Percentiles rank a stretch among this genome's conserved stretches.
Conservation (phyloP, 2,888 invertebrate genomes). For the Nesidiocoris tenuis region DNA sequence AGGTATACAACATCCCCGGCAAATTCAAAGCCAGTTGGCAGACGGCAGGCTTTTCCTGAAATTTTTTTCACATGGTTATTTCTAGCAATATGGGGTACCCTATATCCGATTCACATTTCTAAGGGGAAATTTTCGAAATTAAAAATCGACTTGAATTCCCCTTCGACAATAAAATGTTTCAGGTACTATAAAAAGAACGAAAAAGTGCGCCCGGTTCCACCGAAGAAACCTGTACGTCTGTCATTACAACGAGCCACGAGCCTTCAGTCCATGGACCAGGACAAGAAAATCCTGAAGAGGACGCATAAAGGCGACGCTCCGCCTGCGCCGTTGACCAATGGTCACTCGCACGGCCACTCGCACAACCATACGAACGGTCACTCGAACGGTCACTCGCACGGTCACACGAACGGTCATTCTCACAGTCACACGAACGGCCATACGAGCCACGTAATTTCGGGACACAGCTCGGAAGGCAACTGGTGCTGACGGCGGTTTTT, state of each 20-base stretch:
- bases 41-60: too few species aligned
- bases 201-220: conserved; percentile 72
- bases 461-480: conserved; percentile 41
- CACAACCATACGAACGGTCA: conserved; percentile 20
- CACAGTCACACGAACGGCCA: conserved; percentile 12
- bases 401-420: conserved; percentile 11
- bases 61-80: too few species aligned
- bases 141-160: too few species aligned
- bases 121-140: too few species aligned
- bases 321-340: conserved; percentile 44
- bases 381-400: conserved; percentile 13
- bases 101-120: too few species aligned
- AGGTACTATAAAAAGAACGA: conserved; percentile 48
- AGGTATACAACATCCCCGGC: too few species aligned
- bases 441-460: too few species aligned
- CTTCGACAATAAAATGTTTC: too few species aligned
- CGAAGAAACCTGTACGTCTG: conserved; percentile 78
- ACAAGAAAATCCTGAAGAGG: conserved; percentile 62
- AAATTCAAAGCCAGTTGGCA: too few species aligned
- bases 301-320: conserved; percentile 60
- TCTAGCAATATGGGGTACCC: too few species aligned
- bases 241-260: conserved; percentile 82
- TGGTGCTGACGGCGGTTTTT: conserved; percentile 37
- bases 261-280: conserved; percentile 62
- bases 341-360: conserved; percentile 17